A percentile compares a stretch with the other conserved stretches of the same genome.
phyloP scores from a whole-genome alignment of 2,797 vertebrate genomes.

The Bradypodion ventrale region DNA sequence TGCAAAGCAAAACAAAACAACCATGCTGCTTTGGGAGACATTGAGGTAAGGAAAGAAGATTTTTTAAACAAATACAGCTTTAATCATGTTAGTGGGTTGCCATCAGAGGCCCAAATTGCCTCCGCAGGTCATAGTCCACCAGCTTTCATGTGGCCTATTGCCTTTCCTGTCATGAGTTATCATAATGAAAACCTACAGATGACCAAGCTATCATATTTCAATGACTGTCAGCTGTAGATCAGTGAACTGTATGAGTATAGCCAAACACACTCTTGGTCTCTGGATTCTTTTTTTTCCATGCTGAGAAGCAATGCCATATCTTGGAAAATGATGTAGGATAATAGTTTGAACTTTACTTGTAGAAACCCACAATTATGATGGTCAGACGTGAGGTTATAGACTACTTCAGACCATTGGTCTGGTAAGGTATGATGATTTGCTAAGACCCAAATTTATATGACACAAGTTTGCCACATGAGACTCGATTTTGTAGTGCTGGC shows the following conservation, averaged over 20 bases:
- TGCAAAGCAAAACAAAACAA: too few species aligned
- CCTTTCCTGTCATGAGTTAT: not conserved
- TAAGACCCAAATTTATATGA: not conserved
- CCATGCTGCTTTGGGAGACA: too few species aligned
- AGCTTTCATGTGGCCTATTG: too few species aligned
- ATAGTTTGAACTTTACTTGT: not conserved
- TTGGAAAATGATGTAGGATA: not conserved
- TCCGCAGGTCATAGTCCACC: too few species aligned
- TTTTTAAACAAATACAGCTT: too few species aligned
- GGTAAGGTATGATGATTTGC: not conserved
- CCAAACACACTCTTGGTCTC: not conserved
- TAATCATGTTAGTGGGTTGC: too few species aligned
- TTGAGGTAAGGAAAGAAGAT: too few species aligned
- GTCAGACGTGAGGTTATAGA: not conserved
- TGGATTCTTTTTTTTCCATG: not conserved
- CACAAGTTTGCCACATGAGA: not conserved
- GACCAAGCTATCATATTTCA: not conserved
- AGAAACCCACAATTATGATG: not conserved
- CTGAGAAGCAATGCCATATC: too few species aligned
- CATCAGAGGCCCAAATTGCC: too few species aligned
- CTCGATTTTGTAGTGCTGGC: too few species aligned
- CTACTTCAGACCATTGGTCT: not conserved
- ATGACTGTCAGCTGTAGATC: not conserved
- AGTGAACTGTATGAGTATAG: not conserved
- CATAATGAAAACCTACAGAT: not conserved